Base-by-base conservation (phyloP, 2,113 vertebrate genomes). In the Chamaetylas fuelleborni region DNA sequence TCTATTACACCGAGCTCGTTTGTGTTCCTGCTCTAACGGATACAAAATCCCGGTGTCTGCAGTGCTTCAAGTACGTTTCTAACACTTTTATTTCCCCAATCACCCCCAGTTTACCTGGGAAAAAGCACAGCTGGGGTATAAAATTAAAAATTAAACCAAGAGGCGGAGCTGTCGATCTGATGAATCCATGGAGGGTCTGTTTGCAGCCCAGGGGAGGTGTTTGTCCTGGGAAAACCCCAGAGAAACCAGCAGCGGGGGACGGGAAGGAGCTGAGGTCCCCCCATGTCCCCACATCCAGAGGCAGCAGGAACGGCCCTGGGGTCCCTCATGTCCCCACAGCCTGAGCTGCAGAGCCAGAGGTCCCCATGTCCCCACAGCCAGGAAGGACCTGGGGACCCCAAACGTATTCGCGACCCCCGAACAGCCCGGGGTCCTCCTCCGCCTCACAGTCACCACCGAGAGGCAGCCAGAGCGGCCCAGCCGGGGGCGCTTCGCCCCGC, bases 1-100 rank as follows among this genome's bases (percentile, higher is more conserved):
- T 29, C 3, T 1, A 2, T 47, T 4, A 5, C 4, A 2, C 51
- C 1, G 6, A 5, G 67, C n/a, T 64, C 31, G 0, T 20, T 13
- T 6, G 17, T 10, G 29, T 3, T 2, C 9, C 45, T 13, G 23
- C 9, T 38, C 60, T 19, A 1, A 16, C 1, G 25, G 38, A 7
- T 5, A 8, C 4, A 3, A 43, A 1, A 24, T 2, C 47, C 8
- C 3, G 0, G 9, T 36, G 48, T 12, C 24, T 20, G 28, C 28
- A 18, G n/a, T 0, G 14, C 12, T 33, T 7, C 8, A 0, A 23
- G 38, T 0, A 11, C 2, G 0, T 19, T 84, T 73, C 29, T 4
- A 40, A 24, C 3, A 1, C 24, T 42, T 74, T 54, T 29, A 25
- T 57, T n/a, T 7, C 28, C 28, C 5, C 34, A 10, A 0, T 18